Percentiles rank a stretch among this genome's conserved stretches.
Conservation (phyloP, 53 echinoderm and acorn worm species). For the Zoroaster sp. region DNA sequence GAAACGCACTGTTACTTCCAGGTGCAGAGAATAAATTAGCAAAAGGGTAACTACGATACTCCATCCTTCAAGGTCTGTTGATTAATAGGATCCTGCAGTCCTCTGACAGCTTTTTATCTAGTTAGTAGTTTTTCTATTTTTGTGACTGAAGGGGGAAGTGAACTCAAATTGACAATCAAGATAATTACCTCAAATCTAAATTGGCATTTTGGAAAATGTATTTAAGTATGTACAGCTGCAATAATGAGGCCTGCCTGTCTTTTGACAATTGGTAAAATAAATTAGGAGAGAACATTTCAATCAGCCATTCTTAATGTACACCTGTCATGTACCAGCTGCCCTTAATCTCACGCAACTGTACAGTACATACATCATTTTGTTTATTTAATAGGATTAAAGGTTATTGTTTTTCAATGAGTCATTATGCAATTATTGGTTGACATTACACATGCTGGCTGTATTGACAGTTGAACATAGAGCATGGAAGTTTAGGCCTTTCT, state of each 20-base stretch:
- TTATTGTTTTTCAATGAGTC: background rate
- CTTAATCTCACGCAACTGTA: background rate
- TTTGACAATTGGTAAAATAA: no score
- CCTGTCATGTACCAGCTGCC: no score
- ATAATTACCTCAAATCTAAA: constrained; percentile 8
- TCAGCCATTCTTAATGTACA: no score
- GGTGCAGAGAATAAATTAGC: no score
- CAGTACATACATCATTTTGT: background rate
- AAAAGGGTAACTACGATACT: no score
- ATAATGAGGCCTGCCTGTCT: no score
- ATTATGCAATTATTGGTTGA: background rate
- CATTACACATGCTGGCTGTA: background rate
- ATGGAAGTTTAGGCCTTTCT: background rate
- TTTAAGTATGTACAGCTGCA: background rate
- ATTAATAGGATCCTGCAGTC: constrained; percentile 20
- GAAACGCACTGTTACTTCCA: no score
- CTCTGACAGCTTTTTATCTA: constrained; percentile 5
- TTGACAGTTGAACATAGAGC: background rate
- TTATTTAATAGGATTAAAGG: background rate
- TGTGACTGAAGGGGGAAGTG: constrained; percentile 35
- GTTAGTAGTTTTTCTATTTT: constrained; percentile 36
- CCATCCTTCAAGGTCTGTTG: constrained; percentile 6
- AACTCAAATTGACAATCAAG: constrained; percentile 39
- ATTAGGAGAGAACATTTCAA: no score
- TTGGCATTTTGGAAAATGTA: background rate